phyloP scores from a whole-genome alignment of 2,797 vertebrate species.

The Cygnus olor region DNA sequence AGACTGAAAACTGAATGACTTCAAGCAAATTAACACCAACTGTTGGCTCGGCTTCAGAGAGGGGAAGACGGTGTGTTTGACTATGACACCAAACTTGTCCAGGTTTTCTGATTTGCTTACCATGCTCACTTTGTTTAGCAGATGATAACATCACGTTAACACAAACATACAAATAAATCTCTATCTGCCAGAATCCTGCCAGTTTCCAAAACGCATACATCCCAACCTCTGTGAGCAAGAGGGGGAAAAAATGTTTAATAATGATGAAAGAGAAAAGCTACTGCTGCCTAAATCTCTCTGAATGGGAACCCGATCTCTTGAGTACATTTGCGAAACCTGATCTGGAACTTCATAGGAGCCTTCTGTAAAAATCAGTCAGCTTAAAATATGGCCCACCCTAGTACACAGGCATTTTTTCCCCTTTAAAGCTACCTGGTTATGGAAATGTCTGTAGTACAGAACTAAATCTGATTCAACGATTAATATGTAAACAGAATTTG shows the following conservation, averaged over 20 bases:
- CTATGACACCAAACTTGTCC: background rate
- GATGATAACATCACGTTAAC: background rate
- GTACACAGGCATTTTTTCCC: background rate
- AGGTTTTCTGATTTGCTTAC: background rate
- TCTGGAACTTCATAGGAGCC: background rate
- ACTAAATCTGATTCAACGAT: conserved; percentile 60
- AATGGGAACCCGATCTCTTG: background rate
- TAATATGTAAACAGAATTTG: conserved; percentile 75
- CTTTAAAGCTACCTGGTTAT: conserved; percentile 2
- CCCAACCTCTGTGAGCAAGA: background rate
- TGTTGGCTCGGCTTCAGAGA: background rate
- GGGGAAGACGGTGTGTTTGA: background rate
- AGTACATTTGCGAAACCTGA: background rate
- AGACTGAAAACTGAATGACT: background rate
- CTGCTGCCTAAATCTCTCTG: background rate
- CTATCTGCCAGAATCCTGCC: background rate
- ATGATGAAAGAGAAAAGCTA: background rate
- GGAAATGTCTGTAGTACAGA: background rate
- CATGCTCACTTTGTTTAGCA: background rate
- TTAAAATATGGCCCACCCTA: background rate
- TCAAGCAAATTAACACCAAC: background rate
- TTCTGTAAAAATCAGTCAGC: background rate
- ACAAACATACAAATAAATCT: background rate
- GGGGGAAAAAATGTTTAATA: background rate
- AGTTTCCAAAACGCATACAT: background rate